Percentiles rank a stretch among this genome's conserved stretches.
phyloP scores from a whole-genome alignment of 2,888 invertebrate species.

The Neoascia interrupta region DNA sequence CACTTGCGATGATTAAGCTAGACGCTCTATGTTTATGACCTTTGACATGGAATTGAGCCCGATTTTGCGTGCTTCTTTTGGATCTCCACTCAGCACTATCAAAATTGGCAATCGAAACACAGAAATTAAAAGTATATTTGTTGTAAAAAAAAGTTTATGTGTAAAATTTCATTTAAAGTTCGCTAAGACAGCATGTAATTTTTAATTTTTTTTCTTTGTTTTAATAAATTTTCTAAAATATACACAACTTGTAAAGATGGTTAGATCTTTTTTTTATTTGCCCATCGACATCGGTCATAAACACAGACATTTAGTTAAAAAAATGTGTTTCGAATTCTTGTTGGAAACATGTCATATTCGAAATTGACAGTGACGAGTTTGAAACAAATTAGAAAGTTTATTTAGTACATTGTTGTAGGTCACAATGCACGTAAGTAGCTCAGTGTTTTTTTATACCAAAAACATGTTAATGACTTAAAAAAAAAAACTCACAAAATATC shows the following conservation, averaged over 20 bases:
- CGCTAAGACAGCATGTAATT: conserved; percentile 57
- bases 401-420: no score
- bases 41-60: conserved; percentile 53
- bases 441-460: no score
- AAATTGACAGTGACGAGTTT: no score
- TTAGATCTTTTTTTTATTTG: no score
- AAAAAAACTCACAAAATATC: no score
- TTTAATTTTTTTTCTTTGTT: conserved; percentile 40
- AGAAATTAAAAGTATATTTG: conserved; percentile 24
- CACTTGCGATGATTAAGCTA: conserved; percentile 53
- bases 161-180: conserved; percentile 47
- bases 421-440: no score
- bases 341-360: no score
- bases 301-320: no score
- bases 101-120: conserved; percentile 44
- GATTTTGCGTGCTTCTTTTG: conserved; percentile 56
- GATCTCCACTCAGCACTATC: conserved; percentile 54
- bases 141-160: conserved; percentile 30
- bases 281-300: no score
- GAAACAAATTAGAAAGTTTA: no score
- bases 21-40: conserved; percentile 52
- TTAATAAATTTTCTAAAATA: conserved; percentile 50
- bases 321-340: no score
- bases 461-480: no score
- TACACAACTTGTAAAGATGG: conserved; percentile 30